Evolutionary conservation across 2,797 vertebrate species (phyloP).

Genomic region (Amblyraja radiata): DNA sequence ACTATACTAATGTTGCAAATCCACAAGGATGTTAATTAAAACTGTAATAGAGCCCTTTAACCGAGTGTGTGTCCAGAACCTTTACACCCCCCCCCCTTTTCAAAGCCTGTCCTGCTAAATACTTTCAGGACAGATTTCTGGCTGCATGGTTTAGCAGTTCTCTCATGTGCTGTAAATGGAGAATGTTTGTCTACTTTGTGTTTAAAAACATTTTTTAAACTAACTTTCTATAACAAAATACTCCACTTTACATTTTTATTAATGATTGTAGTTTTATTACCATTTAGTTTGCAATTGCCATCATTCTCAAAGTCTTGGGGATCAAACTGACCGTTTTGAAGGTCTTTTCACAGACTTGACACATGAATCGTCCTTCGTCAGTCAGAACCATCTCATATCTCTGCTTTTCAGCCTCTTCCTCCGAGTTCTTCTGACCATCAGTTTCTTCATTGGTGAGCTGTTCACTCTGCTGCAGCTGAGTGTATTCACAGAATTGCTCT

Average conservation of each 20-base stretch:
- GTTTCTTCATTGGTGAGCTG: slow-evolving; percentile 44
- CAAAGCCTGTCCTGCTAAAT: no score
- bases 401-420: slow-evolving; percentile 53
- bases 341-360: slow-evolving; percentile 82
- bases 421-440: slow-evolving; percentile 46
- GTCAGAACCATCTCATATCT: slow-evolving; percentile 70
- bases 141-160: background rate
- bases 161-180: background rate
- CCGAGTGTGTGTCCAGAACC: no score
- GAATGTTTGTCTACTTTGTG: background rate
- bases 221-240: no score
- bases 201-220: background rate
- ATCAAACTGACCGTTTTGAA: slow-evolving; percentile 80
- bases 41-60: background rate
- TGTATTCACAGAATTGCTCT: slow-evolving; percentile 48
- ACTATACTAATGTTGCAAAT: background rate
- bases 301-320: background rate
- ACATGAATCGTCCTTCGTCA: slow-evolving; percentile 78
- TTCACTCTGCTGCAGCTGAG: slow-evolving; percentile 41
- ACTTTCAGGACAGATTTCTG: background rate
- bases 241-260: background rate
- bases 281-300: background rate
- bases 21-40: background rate
- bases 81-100: background rate
- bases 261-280: background rate